A percentile compares a stretch with the other conserved stretches of the same genome.
Evolutionary conservation across 92 coral and sea anemone genomes (phyloP).

Genomic region (Umimayanthus chanpuru): DNA sequence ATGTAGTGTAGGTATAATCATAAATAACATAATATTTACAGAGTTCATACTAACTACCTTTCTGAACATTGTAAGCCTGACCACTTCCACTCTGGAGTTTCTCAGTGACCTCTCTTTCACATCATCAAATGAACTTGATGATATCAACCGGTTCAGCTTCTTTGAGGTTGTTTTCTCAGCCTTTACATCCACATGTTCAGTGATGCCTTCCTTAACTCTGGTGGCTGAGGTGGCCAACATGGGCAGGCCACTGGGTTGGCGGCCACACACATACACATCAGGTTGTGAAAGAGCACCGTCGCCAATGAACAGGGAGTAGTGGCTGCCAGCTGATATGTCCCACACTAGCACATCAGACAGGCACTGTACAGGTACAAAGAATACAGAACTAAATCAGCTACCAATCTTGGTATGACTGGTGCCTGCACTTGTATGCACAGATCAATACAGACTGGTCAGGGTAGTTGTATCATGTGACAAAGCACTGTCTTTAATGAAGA

Average conservation of each 20-base stretch:
- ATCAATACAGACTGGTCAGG: too few relatives aligned
- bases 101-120: slow-evolving; percentile 82
- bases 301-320: slow-evolving; percentile 92
- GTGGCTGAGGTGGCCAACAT: slow-evolving; percentile 82
- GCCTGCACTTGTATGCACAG: too few relatives aligned
- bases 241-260: slow-evolving; percentile 93
- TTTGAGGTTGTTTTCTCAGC: slow-evolving; percentile 48
- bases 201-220: slow-evolving; percentile 63
- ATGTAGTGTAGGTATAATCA: background rate
- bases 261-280: slow-evolving; percentile 98
- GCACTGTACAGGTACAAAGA: slow-evolving; percentile 57
- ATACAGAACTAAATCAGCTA: too few relatives aligned
- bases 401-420: too few relatives aligned
- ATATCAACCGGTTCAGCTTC: slow-evolving; percentile 45
- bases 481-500: slow-evolving; percentile 87
- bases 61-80: slow-evolving; percentile 87
- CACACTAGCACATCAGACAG: slow-evolving; percentile 94
- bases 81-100: slow-evolving; percentile 75
- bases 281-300: slow-evolving; percentile 83
- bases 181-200: slow-evolving; percentile 46
- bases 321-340: slow-evolving; percentile 99
- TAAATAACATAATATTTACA: slow-evolving; percentile 6
- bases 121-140: slow-evolving; percentile 86
- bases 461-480: slow-evolving; percentile 42
- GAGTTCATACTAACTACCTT: slow-evolving; percentile 47